Evolutionary conservation across 2,888 invertebrate species (phyloP), one percentile per base, ranked within the genome.

Genomic region (Physocephala rufipes): DNA sequence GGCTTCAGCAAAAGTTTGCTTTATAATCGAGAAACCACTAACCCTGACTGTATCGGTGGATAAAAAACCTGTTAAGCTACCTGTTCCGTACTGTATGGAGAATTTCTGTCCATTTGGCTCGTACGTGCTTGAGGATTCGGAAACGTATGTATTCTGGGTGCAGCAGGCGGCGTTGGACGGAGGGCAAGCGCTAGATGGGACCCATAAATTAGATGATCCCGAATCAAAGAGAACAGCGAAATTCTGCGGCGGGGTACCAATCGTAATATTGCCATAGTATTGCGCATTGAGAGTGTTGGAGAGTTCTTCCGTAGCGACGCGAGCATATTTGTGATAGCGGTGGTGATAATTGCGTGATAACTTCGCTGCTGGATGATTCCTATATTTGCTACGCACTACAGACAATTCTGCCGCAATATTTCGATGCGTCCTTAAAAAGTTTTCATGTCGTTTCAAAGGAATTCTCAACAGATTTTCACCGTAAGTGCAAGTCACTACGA

Each of bases 141-240:
- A 92, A 88, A 99, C 93, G 87, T 99, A 99, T 87, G 96, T 97
- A 85, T 95, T 93, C 87, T 99, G 99, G 92, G 90, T 86, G 95
- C 95, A 87, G 87, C 97, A 97, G 63, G 98, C 98, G 77, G 96
- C 92, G 85, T 97, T 96, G 71, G 93, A 93, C 84, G 89, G 89
- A 82, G 93, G 91, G 86, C 99, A 99, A 84, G 95, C 92, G 87
- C 96, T 95, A 36, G 98, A 97, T 13, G 99, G 99, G 72, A 99
- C 92, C 99, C 99, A 99, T 74, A 99, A 89, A 87, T 99, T 99
- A 65, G 98, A 96, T 36, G 98, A 98, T 74, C 76, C 77, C 12
- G 76, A 64, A 87, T 99, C 99, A 87, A 99, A 99, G 76, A 99
- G 92, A 74, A 99, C 97, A 82, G 91, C 92, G 87, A 98, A 98